phyloP scores from a whole-genome alignment of 2,797 vertebrate genomes.

The Eidolon dupreanum region DNA sequence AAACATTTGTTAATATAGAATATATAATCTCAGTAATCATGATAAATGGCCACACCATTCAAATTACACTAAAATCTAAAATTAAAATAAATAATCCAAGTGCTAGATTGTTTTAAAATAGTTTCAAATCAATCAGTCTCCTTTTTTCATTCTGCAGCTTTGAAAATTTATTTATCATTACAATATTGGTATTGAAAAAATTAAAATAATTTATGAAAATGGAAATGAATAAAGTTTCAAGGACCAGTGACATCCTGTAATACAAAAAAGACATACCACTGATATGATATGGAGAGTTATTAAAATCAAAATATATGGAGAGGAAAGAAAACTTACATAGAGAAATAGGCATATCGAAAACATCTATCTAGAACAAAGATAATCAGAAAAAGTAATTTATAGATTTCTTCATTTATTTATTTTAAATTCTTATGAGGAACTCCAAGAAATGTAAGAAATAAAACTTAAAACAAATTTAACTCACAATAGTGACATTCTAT shows the following conservation, averaged over 20 bases:
- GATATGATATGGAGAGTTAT: constrained; percentile 33
- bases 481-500: not conserved
- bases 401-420: not conserved
- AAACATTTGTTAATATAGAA: constrained; percentile 60
- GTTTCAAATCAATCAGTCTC: constrained; percentile 38
- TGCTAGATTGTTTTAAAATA: constrained; percentile 39
- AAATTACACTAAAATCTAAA: constrained; percentile 59
- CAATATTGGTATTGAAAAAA: constrained; percentile 45
- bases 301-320: constrained; percentile 15
- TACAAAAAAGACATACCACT: constrained; percentile 51
- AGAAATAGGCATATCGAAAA: not conserved
- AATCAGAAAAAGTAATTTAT: not conserved
- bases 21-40: constrained; percentile 47
- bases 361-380: constrained; percentile 4
- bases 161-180: constrained; percentile 54
- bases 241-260: not conserved
- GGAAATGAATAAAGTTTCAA: constrained; percentile 46
- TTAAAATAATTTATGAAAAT: constrained; percentile 25
- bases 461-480: not conserved
- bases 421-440: constrained; percentile 6
- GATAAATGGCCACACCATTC: constrained; percentile 41
- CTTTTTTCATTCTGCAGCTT: constrained; percentile 27
- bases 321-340: constrained; percentile 39
- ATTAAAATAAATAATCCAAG: constrained; percentile 55
- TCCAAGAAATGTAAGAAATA: not conserved